Evolutionary conservation across 1,140 invertebrate species (phyloP), one percentile per base, ranked within the genome.

Genomic region (Armadillidium nasatum): DNA sequence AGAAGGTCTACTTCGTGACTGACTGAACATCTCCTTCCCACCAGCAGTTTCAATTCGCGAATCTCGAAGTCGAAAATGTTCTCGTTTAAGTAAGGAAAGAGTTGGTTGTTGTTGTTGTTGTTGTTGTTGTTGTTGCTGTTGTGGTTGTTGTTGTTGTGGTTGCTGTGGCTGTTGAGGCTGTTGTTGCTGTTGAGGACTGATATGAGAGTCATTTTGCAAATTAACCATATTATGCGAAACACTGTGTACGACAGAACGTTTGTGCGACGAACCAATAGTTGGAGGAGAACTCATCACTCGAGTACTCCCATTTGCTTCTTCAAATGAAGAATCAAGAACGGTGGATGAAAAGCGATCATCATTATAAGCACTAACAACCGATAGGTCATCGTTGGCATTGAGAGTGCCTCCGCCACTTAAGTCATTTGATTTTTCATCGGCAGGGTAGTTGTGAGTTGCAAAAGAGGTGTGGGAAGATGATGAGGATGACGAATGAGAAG

Each of bases 41-140:
- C 93, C 93, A 66, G 92, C 93, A 84, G 94, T 93, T 88, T 94
- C 92, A 84, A 93, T 93, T 85, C 92, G 92, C 85, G 83, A 88
- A 76, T 86, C 85, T 74, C 76, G 76, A 19, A 80, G 76, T 19
- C 73, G 74, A 45, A 79, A 78, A 75, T 76, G 78, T 72, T 78
- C 77, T 72, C 72, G 60, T 3, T 74, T 44, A 50, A 73, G 44
- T 66, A 74, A 43, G 71, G 44, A 15, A 80, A 54, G 70, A 68
- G 60, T 33, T 76, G 1, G 33, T 6, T 33, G 33, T 33, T 33
- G 33, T 6, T 33, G 33, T 33, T 1, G 33, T 33, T 33, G 33
- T 6, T 33, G 33, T 6, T 33, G 33, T 33, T 33, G 33, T 33
- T 33, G 33, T 33, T 33, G 33, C 33, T 33, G 33, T 33, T 33